Base-by-base conservation (phyloP, 2,113 vertebrate genomes). In the Tenebrosternarchus preto region DNA sequence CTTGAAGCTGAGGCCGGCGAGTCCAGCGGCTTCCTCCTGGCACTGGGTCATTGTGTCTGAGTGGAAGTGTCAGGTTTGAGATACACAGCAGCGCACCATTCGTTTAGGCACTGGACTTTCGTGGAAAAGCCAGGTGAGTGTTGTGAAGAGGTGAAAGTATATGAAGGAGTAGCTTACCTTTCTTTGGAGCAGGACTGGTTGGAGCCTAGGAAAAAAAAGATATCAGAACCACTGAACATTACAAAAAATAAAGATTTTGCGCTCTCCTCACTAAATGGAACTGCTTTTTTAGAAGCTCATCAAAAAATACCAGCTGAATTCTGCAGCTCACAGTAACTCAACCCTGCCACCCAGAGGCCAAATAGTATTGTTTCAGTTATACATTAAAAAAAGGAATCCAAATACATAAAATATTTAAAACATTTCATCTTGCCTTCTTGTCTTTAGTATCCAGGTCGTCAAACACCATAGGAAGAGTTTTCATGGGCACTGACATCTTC, bases 11-110 rank as follows among this genome's bases (percentile, higher is more conserved):
- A 0, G 12, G 1, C 7, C n/a, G 29, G 1, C 11, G 69, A 82
- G 2, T 1, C 19, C 87, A 70, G 8, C 74, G 56, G 92, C 90
- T 89, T 95, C 93, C 5, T 83, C 25, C 91, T 95, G 94, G 89
- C 96, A 98, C 80, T 94, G 92, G 86, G 93, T 95, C 88, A 89
- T 87, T 83, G 67, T 2, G 7, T 80, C 91, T 92, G 85, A 46
- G 24, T 1, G 0, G 73, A 75, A 17, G 56, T 2, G 27, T 11
- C 43, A 24, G 22, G 9, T 1, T 57, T 79, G 27, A 72, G 39
- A 1, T 4, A 27, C 31, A 53, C 55, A 15, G 11, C 3, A 43
- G 16, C 33, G 25, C 27, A 27, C 1, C 7, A 15, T 8, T 55
- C 31, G 24, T 50, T 55, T 29, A 22, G 22, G n/a, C 27, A 56